Percentiles rank a stretch among this genome's conserved stretches.
phyloP scores from a whole-genome alignment of 1,140 invertebrate species.

The Ptiloglossa arizonensis region DNA sequence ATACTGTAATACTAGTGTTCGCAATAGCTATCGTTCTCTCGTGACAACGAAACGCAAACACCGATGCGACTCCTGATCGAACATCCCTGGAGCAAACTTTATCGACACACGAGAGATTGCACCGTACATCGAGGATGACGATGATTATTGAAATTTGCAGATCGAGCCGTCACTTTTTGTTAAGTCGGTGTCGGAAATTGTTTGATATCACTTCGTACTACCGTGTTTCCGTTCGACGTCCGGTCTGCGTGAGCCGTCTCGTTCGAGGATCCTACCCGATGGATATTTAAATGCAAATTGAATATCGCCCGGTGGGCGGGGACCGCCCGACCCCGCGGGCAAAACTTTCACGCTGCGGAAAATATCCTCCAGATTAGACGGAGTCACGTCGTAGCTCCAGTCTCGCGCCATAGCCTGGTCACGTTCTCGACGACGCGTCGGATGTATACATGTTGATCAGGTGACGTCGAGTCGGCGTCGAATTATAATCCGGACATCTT shows the following conservation, averaged over 20 bases:
- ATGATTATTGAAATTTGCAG: no score
- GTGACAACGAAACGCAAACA: no score
- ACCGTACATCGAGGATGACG: no score
- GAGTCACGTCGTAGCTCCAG: constrained; percentile 32
- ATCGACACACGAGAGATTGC: no score
- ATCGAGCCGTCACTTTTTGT: no score
- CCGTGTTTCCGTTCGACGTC: background rate
- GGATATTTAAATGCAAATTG: constrained; percentile 75
- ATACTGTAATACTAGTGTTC: no score
- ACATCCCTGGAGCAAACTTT: no score
- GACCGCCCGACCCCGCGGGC: constrained; percentile 25
- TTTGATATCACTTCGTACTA: background rate
- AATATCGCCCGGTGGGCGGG: constrained; percentile 57
- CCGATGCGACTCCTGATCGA: no score
- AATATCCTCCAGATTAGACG: constrained; percentile 54
- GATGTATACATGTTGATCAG: constrained; percentile 40
- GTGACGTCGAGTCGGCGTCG: background rate
- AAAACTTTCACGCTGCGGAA: constrained; percentile 24
- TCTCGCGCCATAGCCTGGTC: background rate
- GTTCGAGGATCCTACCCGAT: constrained; percentile 22
- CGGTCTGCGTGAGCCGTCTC: background rate
- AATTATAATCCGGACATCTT: constrained; percentile 31
- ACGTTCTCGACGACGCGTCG: constrained; percentile 32
- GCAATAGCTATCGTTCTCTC: no score
- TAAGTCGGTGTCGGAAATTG: no score